Conservation (phyloP, 2,797 vertebrate genomes). For the Glossophaga mutica region DNA sequence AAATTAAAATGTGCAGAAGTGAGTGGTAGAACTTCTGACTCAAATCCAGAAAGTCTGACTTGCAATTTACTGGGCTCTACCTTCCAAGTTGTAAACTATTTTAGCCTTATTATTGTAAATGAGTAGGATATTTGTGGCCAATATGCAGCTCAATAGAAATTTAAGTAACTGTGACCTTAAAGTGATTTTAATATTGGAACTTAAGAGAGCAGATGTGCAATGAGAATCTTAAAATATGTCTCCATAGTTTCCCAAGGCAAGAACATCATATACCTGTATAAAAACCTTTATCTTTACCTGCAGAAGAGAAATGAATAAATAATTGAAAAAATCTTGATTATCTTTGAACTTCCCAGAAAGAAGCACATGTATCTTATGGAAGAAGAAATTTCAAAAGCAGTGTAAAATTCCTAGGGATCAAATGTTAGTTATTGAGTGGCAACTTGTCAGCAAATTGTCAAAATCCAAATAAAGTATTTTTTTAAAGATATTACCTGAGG, state of each 20-base stretch:
- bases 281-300: neutral
- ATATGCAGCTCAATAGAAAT: conserved; percentile 43
- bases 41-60: neutral
- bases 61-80: neutral
- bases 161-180: conserved; percentile 29
- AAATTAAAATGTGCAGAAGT: neutral
- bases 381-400: conserved; percentile 66
- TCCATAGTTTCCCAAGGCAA: neutral
- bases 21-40: neutral
- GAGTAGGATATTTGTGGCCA: neutral
- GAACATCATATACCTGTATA: neutral
- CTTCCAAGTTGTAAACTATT: neutral
- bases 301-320: conserved; percentile 40
- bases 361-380: conserved; percentile 47
- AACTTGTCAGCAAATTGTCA: conserved; percentile 15
- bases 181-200: conserved; percentile 66
- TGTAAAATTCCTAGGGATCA: conserved; percentile 43
- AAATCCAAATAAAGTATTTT: neutral
- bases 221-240: neutral
- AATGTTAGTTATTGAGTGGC: conserved; percentile 47
- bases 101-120: neutral
- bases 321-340: conserved; percentile 37
- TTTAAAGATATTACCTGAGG: neutral
- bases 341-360: neutral
- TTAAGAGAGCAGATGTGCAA: conserved; percentile 50